Evolutionary conservation across 2,113 vertebrate species (phyloP), one percentile per base, ranked within the genome.

Genomic region (Nothobranchius kuhntae): DNA sequence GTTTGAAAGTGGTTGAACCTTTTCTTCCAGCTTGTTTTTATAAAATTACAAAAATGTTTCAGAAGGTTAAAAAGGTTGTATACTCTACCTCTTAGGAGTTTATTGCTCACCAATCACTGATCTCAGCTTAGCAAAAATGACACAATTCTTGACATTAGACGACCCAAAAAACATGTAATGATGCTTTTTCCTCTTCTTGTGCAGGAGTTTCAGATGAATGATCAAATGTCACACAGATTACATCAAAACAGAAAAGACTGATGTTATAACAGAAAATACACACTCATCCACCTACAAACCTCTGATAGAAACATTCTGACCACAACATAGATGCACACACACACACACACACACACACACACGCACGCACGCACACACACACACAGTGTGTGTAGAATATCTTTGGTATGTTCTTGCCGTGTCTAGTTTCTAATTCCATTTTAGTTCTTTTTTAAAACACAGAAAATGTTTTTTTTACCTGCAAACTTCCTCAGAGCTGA

Each of bases 181-280:
- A 78, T 82, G 59, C 70, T 3, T 73, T 67, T 65, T 68, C 65
- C 30, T 59, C 70, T 30, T 53, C n/a, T 38, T 60, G 42, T 68
- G 24, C 4, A 6, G 0, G 17, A 40, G 7, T 24, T 40, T 12
- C 40, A 52, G 11, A 65, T 10, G 10, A 35, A 46, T 71, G 73
- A 75, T 63, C 63, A 79, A 76, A 77, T 59, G 75, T 84, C 80
- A 75, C 21, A 24, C 46, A 0, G 1, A 50, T 86, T 81, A 88
- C 75, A 61, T 79, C 58, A 64, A 71, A 57, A 59, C 54, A 45
- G 45, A 53, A 21, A 46, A 35, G 46, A 53, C 69, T 64, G 13
- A 57, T 66, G 75, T 78, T 59, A 78, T 79, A 56, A 65, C 36
- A 80, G 59, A 80, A 77, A 83, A 71, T 35, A 75, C 61, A 78